phyloP scores from a whole-genome alignment of 2,113 vertebrate species.

The Spilogale gracilis region DNA sequence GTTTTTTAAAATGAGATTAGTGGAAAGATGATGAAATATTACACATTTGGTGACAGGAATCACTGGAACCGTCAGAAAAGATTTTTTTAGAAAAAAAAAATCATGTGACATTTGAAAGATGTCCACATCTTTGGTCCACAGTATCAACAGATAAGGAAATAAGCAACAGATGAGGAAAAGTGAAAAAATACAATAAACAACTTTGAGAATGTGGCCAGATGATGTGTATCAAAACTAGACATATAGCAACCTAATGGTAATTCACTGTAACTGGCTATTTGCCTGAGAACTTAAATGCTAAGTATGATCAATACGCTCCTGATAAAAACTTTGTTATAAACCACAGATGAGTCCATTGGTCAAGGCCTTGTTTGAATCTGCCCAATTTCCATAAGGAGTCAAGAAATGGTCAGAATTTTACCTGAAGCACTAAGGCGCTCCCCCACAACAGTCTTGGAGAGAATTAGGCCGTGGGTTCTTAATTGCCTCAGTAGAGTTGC shows the following conservation, averaged over 20 bases:
- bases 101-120: background rate
- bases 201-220: background rate
- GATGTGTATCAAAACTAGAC: background rate
- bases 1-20: background rate
- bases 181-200: background rate
- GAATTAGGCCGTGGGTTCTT: background rate
- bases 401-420: constrained; percentile 2
- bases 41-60: background rate
- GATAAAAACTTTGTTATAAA: background rate
- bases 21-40: background rate
- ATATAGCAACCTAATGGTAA: background rate
- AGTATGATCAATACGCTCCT: background rate
- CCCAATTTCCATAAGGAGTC: background rate
- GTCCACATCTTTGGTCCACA: background rate
- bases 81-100: background rate
- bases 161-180: background rate
- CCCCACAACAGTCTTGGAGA: background rate
- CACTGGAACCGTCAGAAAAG: background rate
- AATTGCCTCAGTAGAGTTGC: background rate
- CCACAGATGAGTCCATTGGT: background rate
- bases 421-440: background rate
- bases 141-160: background rate
- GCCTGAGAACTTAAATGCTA: constrained; percentile 14
- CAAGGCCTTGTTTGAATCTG: background rate
- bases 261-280: background rate